Base-by-base conservation (phyloP, 2,113 vertebrate genomes). In the Phasianus colchicus region DNA sequence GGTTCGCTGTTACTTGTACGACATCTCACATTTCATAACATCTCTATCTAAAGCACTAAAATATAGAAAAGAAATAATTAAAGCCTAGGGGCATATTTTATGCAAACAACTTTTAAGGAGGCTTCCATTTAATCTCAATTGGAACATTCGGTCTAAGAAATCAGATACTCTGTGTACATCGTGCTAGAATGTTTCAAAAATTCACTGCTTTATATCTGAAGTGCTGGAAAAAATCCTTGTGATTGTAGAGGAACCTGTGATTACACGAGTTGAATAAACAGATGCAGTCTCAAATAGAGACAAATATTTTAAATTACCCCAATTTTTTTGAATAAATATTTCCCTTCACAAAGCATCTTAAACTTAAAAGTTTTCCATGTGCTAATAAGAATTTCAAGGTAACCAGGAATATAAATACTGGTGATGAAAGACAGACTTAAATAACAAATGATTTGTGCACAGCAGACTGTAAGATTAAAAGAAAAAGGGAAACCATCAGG, bases 391-490 rank as follows among this genome's bases (percentile, higher is more conserved):
- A 96, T 96, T 92, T 92, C 87, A 72, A n/a, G 66, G 83, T 90
- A 97, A 95, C 93, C 67, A 95, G 95, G 96, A 97, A 96, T 92
- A 96, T 24, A 95, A 95, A 87, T 66, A 90, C 50, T 81, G 79
- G 86, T 73, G 84, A 86, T 89, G 95, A 78, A 96, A 47, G 87
- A 93, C 24, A 85, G 84, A 91, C 81, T 96, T 84, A 95, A 86
- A 95, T 88, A 94, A 54, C 38, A 42, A 81, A 86, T 85, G 85
- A 47, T 86, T 66, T 86, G 55, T 57, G 61, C 61, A 87, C 11
- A 29, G 75, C 89, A 96, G 95, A 96, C 73, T 91, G 90, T 97
- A 93, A 96, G 95, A 97, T 89, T 93, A 93, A 96, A 93, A 97
- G 38, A 67, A 95, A 95, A 65, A 75, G 50, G 79, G 58, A 93